Evolutionary conservation across 2,888 invertebrate genomes (phyloP).

Genomic region (Spodoptera exigua): DNA sequence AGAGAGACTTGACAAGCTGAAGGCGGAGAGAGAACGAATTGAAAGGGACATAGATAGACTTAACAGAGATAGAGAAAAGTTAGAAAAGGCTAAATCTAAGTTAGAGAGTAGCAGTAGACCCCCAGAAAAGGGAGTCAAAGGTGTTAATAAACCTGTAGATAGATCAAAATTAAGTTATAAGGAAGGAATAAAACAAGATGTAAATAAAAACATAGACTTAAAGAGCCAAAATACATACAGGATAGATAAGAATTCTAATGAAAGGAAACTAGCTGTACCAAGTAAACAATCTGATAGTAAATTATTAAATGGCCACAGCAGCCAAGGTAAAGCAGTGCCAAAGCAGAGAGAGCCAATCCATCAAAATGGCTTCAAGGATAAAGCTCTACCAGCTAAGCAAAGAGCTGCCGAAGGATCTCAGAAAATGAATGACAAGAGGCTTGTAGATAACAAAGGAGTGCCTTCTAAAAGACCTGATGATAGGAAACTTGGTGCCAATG

Average conservation of each 20-base stretch:
- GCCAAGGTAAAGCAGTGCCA: constrained; percentile 75
- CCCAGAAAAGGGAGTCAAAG: constrained; percentile 65
- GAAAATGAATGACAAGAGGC: constrained; percentile 66
- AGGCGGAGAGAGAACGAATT: constrained; percentile 82
- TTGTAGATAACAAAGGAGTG: constrained; percentile 62
- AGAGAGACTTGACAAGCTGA: constrained; percentile 79
- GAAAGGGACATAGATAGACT: constrained; percentile 82
- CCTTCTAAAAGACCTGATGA: constrained; percentile 72
- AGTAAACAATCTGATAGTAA: constrained; percentile 71
- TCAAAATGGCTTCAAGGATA: constrained; percentile 70
- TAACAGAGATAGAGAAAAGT: constrained; percentile 77
- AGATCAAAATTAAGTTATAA: constrained; percentile 70
- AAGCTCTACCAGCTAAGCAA: constrained; percentile 64
- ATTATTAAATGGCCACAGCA: constrained; percentile 72
- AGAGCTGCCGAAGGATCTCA: constrained; percentile 64
- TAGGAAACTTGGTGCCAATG: constrained; percentile 57
- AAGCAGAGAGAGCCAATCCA: constrained; percentile 70
- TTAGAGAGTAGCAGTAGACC: constrained; percentile 69
- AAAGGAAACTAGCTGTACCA: constrained; percentile 68
- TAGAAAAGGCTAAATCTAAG: constrained; percentile 80
- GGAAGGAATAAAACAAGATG: constrained; percentile 65
- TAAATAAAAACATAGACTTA: constrained; percentile 82
- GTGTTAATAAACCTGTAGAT: constrained; percentile 68
- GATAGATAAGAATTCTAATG: constrained; percentile 85
- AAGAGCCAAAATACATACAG: constrained; percentile 85